Percentiles rank a stretch among this genome's conserved stretches.
These are phyloP conservation scores for Gallinago stenura DNA, from an alignment of 2,797 vertebrate species.

Conservation along the genomic window DNA sequence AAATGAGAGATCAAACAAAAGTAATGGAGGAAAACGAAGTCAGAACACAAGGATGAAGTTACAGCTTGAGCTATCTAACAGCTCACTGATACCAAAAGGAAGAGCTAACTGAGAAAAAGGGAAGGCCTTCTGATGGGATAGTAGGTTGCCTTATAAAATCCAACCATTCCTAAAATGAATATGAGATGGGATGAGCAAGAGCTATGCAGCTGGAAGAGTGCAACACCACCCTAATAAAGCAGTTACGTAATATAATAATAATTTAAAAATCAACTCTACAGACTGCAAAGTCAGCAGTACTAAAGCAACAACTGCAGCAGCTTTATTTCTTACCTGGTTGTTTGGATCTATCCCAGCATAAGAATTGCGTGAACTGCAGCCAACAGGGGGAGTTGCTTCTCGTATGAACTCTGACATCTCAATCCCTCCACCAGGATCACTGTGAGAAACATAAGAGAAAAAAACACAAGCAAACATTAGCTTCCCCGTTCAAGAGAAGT, in stretches of 20 bases:
- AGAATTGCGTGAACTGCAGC: conserved; percentile 98
- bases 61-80: not conserved
- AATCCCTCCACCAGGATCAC: conserved; percentile 97
- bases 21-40: not conserved
- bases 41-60: not conserved
- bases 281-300: not conserved
- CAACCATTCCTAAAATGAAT: not conserved
- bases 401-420: conserved; percentile 97
- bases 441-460: conserved; percentile 60
- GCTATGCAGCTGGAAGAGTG: not conserved
- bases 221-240: not conserved
- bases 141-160: not conserved
- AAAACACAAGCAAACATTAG: not conserved
- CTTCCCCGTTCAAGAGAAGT: not conserved
- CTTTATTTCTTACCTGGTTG: conserved; percentile 86
- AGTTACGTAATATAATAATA: not conserved
- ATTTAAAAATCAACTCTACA: not conserved
- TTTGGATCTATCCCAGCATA: conserved; percentile 92
- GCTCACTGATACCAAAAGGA: not conserved
- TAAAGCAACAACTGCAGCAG: not conserved
- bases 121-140: not conserved
- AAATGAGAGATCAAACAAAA: not conserved
- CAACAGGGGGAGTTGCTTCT: conserved; percentile 96
- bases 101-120: not conserved
- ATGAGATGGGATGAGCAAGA: not conserved